Evolutionary conservation across 2,797 vertebrate species (phyloP), one percentile per base, ranked within the genome.

Genomic region (Knipowitschia caucasica): DNA sequence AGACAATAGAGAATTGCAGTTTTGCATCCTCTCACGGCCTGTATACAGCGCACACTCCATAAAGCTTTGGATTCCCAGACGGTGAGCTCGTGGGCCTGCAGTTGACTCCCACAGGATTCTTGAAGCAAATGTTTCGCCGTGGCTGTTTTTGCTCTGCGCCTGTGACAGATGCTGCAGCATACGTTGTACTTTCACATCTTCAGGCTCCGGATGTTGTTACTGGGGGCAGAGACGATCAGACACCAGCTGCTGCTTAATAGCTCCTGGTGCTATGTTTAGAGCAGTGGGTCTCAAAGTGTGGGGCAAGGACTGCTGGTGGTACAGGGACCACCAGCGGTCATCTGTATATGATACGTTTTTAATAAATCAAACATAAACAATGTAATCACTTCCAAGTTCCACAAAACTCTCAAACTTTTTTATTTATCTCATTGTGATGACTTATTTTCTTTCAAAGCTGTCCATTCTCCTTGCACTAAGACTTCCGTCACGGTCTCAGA

Each of bases 361-460:
- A n/a, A n/a, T 34, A n/a, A 8, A 17, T 38, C 35, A 38, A 38
- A 7, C 38, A 23, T n/a, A 40, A 40, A 23, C 38, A 14, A 12
- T 6, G 9, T 38, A 7, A 3, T 26, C n/a, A 15, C 26, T 11
- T 46, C 20, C 25, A n/a, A n/a, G 7, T 25, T 35, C 29, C 18
- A 18, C 4, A 49, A 5, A 35, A 31, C 33, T 50, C 17, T 21
- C n/a, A n/a, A n/a, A 14, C 8, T 44, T 9, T 33, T 24, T 49
- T 33, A 38, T 6, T 20, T 18, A 47, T 25, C 49, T 21, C 36
- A 31, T 42, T 40, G 15, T 57, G 29, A 45, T n/a, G 21, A 44
- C 52, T 69, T 44, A 36, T 35, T 51, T 55, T 53, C 67, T 34
- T 66, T 21, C 20, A 42, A 53, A 29, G 69, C 44, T 26, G 2